Conservation (phyloP, 2,113 vertebrate genomes). For the Redunca redunca region DNA sequence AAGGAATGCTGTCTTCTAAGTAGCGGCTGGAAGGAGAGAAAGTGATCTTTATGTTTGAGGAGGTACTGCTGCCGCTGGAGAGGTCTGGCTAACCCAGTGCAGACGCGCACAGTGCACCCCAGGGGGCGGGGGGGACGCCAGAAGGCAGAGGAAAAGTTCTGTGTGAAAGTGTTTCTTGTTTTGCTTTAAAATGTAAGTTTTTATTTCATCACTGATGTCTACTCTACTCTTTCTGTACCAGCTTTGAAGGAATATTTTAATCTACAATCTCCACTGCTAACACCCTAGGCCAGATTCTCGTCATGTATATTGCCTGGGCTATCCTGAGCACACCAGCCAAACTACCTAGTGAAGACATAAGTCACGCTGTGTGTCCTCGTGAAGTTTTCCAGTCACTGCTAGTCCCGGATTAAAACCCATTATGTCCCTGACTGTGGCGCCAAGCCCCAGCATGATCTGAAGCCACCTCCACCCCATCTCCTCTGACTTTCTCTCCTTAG, state of each 20-base stretch:
- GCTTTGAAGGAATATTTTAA: constrained; percentile 12
- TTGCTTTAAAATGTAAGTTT: background rate
- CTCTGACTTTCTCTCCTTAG: background rate
- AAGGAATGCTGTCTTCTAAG: background rate
- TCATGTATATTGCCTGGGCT: background rate
- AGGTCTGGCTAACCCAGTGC: background rate
- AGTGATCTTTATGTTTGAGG: background rate
- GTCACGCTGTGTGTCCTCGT: background rate
- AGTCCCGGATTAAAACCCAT: background rate
- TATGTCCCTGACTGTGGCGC: background rate
- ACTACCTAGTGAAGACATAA: background rate
- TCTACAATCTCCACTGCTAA: background rate
- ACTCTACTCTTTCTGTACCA: background rate
- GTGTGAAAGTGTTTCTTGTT: background rate
- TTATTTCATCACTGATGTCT: background rate
- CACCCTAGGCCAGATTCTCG: background rate
- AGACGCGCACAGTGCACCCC: background rate
- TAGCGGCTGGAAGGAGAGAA: background rate
- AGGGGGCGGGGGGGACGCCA: background rate
- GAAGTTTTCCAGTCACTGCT: background rate
- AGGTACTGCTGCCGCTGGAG: background rate
- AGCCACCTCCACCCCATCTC: background rate
- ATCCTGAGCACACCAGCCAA: background rate
- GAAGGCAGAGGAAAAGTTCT: background rate
- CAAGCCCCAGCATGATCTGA: background rate